A percentile compares a stretch with the other conserved stretches of the same genome.
Conservation (phyloP, 2,113 vertebrate genomes). For the Trochalopteron elliotii region DNA sequence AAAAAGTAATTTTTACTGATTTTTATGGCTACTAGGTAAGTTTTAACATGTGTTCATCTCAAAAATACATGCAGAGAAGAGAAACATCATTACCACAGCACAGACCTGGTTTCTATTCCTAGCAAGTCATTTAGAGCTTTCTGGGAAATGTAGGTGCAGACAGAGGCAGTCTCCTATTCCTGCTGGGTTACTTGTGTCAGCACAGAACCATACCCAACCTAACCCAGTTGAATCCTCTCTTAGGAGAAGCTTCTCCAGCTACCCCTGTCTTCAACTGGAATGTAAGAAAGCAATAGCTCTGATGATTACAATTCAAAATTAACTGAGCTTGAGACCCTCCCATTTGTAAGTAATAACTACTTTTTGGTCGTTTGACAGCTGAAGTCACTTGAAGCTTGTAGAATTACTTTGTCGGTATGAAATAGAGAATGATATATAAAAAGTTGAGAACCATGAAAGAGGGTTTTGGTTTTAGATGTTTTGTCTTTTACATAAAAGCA, state of each 20-base stretch:
- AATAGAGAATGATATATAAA: not conserved
- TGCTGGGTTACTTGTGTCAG: not conserved
- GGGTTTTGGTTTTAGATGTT: not conserved
- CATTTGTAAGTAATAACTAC: not conserved
- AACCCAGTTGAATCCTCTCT: not conserved
- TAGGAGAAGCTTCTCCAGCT: not conserved
- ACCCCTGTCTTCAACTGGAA: not conserved
- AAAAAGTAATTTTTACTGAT: not conserved
- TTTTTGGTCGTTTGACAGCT: not conserved
- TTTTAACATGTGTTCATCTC: not conserved
- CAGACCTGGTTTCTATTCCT: not conserved
- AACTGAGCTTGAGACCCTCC: not conserved
- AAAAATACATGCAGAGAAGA: not conserved
- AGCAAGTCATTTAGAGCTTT: not conserved
- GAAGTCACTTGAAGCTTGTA: not conserved
- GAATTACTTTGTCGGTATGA: not conserved
- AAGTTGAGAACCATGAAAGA: not conserved
- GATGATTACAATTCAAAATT: not conserved
- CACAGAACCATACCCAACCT: not conserved
- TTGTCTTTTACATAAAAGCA: not conserved
- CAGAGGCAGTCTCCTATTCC: not conserved
- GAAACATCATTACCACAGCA: not conserved
- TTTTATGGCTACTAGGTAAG: not conserved
- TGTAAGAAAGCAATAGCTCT: not conserved
- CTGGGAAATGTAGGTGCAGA: not conserved